Percentiles rank a stretch among this genome's conserved stretches.
Evolutionary conservation across 1,140 invertebrate genomes (phyloP).

Genomic region (Andrena cerasifolii): DNA sequence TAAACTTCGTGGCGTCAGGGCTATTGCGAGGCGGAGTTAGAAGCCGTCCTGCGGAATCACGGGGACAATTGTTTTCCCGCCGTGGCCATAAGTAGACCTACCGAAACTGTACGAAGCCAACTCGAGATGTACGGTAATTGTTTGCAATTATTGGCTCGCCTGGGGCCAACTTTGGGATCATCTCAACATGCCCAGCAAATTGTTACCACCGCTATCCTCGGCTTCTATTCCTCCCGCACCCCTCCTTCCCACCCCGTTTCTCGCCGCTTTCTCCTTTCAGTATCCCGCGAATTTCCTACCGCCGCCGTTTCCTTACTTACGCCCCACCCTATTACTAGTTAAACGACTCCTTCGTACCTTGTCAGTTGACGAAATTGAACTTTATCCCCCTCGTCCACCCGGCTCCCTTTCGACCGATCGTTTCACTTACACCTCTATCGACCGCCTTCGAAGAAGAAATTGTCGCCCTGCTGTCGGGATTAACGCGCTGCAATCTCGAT

Average conservation of each 20-base stretch:
- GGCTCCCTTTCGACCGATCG: conserved; percentile 20
- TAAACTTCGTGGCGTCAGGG: conserved; percentile 70
- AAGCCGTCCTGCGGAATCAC: conserved; percentile 64
- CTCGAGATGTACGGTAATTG: conserved; percentile 69
- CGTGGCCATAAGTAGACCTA: conserved; percentile 50
- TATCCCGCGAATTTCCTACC: conserved; percentile 29
- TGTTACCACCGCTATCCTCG: conserved; percentile 49
- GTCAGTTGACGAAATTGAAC: conserved; percentile 44
- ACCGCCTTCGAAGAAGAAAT: conserved; percentile 12
- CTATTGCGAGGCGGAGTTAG: conserved; percentile 58
- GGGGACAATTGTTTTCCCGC: conserved; percentile 71
- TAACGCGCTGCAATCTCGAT: too few species aligned
- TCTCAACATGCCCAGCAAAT: conserved; percentile 57
- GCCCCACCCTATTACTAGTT: conserved; percentile 23
- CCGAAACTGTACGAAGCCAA: conserved; percentile 53
- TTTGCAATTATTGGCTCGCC: conserved; percentile 71
- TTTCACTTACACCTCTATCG: conserved; percentile 8
- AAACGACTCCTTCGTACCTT: conserved; percentile 41
- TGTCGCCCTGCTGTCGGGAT: too few species aligned
- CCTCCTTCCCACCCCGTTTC: background rate
- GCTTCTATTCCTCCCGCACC: conserved; percentile 10
- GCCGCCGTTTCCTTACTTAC: conserved; percentile 27
- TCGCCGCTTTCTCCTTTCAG: background rate
- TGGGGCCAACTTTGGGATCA: conserved; percentile 62
- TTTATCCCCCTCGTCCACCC: background rate